Percentiles rank a stretch among this genome's conserved stretches.
Conservation (phyloP, 1,140 invertebrate species). For the Ostrea edulis region DNA sequence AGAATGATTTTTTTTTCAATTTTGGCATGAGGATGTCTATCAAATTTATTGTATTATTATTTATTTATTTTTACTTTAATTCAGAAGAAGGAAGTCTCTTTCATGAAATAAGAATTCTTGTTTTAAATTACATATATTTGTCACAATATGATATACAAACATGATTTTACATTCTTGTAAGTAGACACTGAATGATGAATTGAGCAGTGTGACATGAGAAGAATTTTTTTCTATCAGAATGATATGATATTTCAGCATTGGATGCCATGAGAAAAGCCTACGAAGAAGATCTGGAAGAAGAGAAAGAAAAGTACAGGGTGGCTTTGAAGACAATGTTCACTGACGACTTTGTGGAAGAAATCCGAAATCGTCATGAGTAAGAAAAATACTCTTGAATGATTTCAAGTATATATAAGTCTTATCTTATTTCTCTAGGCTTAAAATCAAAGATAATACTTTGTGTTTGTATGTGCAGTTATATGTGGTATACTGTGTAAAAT, state of each 20-base stretch:
- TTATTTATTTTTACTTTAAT: not conserved
- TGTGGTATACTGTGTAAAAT: no score
- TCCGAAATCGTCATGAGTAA: constrained; percentile 71
- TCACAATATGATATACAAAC: not conserved
- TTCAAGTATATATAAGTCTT: not conserved
- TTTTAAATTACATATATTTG: not conserved
- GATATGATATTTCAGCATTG: constrained; percentile 64
- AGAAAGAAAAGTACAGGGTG: constrained; percentile 71
- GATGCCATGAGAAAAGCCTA: constrained; percentile 76
- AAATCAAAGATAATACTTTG: not conserved
- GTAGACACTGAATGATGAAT: no score
- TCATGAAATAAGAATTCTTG: not conserved
- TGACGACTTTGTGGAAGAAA: constrained; percentile 74
- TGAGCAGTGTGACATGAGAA: no score
- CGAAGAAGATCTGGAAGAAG: constrained; percentile 73
- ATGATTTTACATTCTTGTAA: no score
- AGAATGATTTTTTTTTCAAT: not conserved
- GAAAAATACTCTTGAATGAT: constrained; percentile 38
- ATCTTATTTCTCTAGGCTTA: not conserved
- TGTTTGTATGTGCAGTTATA: not conserved
- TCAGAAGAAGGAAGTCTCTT: no score
- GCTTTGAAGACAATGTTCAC: constrained; percentile 74
- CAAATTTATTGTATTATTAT: not conserved
- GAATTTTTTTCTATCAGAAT: no score
- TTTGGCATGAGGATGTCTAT: no score